Base-by-base conservation (phyloP, 2,113 vertebrate genomes). In the Laterallus jamaicensis region DNA sequence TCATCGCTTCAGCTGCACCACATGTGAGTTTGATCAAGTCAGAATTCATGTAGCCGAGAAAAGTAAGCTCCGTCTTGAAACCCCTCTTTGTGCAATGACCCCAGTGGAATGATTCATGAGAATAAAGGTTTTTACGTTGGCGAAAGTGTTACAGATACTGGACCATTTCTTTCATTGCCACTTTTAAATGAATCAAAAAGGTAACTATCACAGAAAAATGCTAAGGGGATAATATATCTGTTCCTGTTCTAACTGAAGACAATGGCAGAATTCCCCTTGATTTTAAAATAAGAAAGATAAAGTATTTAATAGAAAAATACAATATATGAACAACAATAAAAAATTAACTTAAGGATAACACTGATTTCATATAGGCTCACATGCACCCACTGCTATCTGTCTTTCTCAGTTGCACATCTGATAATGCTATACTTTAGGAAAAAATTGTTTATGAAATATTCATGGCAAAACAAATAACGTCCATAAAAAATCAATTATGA, bases 401-500 rank as follows among this genome's bases (percentile, higher is more conserved):
- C 71, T 82, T 29, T 90, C 69, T 75, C 76, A 56, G 69, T 35
- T 69, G 60, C 21, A 59, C 0, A 1, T 44, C 47, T 75, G 73
- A 39, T 14, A 76, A 79, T 31, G 16, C 2, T 26, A 32, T 73
- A 71, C 9, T 91, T 90, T 5, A 91, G 66, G 44, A 82, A 93
- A 95, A 93, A 76, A 26, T 2, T 39, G 32, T 90, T 92, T 93
- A 91, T 95, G 73, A 96, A 97, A 96, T 91, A 88, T 95, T 93
- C 67, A 90, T 95, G 73, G 32, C 17, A 93, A 93, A 97, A 93
- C 71, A 95, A 95, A 93, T 59, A 94, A 62, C 12, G 1, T 66
- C 81, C 59, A 88, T 96, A 91, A 94, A 97, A 89, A 92, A 95
- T 94, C 93, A 95, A 95, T 90, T 96, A 95, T 82, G 28, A 85